Percentiles rank a stretch among this genome's conserved stretches.
phyloP scores from a whole-genome alignment of 2,113 vertebrate genomes.

The Tenebrosternarchus preto region DNA sequence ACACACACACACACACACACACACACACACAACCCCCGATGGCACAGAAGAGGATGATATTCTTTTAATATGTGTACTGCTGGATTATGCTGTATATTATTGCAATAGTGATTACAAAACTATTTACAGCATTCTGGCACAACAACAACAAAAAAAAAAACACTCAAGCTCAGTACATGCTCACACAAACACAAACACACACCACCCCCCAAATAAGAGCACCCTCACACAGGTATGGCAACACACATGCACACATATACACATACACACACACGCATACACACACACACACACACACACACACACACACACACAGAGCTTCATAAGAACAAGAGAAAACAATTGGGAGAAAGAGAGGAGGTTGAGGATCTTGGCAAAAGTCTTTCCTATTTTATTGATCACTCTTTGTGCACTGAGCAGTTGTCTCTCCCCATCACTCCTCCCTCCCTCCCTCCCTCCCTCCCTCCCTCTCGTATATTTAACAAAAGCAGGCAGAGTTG shows the following conservation, averaged over 20 bases:
- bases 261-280: neutral
- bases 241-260: neutral
- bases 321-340: neutral
- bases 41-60: conserved; percentile 29
- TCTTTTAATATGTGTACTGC: conserved; percentile 27
- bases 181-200: neutral
- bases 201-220: neutral
- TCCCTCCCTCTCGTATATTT: conserved; percentile 51
- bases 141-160: conserved; percentile 11
- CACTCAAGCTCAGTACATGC: neutral
- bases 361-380: conserved; percentile 25
- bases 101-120: conserved; percentile 26
- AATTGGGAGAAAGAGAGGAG: neutral
- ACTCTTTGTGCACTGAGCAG: conserved; percentile 32
- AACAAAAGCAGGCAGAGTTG: conserved; percentile 53
- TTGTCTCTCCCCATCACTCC: conserved; percentile 7
- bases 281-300: neutral
- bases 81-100: conserved; percentile 23
- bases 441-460: conserved; percentile 16
- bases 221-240: neutral
- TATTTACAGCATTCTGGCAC: conserved; percentile 28
- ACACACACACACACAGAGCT: neutral
- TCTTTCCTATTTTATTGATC: conserved; percentile 41
- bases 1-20: conserved; percentile 24
- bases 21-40: neutral